Percentiles rank a stretch among this genome's conserved stretches.
Conservation (phyloP, 2,888 invertebrate genomes). For the Eucriotettix oculatus region DNA sequence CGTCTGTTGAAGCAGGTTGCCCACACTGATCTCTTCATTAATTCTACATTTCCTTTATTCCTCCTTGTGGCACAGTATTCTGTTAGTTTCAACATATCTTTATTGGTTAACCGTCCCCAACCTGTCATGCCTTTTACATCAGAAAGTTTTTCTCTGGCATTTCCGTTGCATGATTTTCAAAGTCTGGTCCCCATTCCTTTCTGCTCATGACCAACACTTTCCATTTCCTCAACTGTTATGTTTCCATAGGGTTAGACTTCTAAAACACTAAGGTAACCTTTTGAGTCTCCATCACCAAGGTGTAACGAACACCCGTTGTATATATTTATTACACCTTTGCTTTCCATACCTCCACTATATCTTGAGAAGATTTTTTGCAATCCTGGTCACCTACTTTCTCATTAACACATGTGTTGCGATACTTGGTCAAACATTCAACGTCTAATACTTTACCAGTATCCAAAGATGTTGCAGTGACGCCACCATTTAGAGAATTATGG, state of each 20-base stretch:
- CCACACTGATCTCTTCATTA: conserved; percentile 7
- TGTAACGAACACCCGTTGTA: neutral
- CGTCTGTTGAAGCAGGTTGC: conserved; percentile 6
- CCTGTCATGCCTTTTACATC: conserved; percentile 4
- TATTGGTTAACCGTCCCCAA: too few relatives aligned
- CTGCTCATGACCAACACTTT: too few relatives aligned
- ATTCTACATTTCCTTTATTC: conserved; percentile 1
- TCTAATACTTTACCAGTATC: neutral
- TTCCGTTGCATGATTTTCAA: too few relatives aligned
- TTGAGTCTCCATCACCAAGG: neutral
- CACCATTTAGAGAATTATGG: neutral
- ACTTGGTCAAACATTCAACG: too few relatives aligned
- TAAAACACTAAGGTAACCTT: too few relatives aligned
- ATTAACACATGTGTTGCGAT: too few relatives aligned
- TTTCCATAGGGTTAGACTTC: neutral
- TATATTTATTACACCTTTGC: neutral
- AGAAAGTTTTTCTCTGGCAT: neutral
- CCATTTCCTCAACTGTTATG: too few relatives aligned
- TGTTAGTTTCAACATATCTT: too few relatives aligned
- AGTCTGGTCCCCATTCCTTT: too few relatives aligned
- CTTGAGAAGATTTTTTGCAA: neutral
- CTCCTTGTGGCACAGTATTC: too few relatives aligned
- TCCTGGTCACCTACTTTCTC: neutral
- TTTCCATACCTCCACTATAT: neutral
- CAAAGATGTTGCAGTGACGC: neutral